Evolutionary conservation across 2,113 vertebrate genomes (phyloP), one percentile per base, ranked within the genome.

Genomic region (Tyrannus savana): DNA sequence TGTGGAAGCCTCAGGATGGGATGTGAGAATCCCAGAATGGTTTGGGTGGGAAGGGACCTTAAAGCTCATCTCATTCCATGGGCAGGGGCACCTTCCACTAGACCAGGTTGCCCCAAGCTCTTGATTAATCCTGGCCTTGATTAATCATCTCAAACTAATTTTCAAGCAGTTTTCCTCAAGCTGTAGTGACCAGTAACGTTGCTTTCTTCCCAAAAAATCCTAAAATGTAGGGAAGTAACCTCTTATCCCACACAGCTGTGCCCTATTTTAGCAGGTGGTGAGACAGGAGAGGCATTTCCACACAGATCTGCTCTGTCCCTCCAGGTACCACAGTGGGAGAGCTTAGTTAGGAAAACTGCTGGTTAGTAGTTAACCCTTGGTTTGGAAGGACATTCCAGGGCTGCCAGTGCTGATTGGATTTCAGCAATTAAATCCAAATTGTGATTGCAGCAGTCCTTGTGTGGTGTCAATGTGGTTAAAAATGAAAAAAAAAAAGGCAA

Each of bases 191-290:
- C 41, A 21, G 18, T 31, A 63, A 16, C 23, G 27, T 15, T 13
- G 4, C 35, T 85, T 41, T 2, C 1, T 31, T n/a, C 47, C 33
- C 10, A 28, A 37, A 46, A 53, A 44, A 11, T 37, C 16, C 14
- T 7, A 4, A 80, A 52, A 86, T 4, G 0, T 12, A 18, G 60
- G 58, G 41, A 37, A 66, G 4, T 6, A 30, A 4, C 7, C 19
- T 62, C 11, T 49, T 22, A 15, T 15, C 59, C 3, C 5, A 0
- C 1, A 0, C 1, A 19, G 13, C 46, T 50, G 37, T 25, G 12
- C 13, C 6, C 9, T 28, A 11, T 30, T 73, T 46, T 44, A 44
- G 63, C 5, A 4, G 50, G 30, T 35, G 33, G 35, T 52, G 7
- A 47, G 24, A 42, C 79, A 18, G 53, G 10, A 50, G 19, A 37